phyloP scores from a whole-genome alignment of 2,888 invertebrate genomes.

The Pristionchus maxplancki region DNA sequence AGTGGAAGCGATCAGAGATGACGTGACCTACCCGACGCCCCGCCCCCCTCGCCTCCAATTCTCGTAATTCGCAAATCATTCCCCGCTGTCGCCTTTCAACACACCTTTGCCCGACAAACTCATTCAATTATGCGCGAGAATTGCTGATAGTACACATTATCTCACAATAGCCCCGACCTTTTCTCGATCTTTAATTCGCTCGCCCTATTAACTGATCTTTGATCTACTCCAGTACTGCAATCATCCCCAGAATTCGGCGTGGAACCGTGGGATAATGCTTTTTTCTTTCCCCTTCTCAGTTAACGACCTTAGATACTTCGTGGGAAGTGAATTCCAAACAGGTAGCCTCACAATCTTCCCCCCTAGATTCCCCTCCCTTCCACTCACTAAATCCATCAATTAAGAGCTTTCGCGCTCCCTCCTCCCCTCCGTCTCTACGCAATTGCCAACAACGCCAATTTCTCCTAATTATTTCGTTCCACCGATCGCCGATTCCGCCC shows the following conservation, averaged over 20 bases:
- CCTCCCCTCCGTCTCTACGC: neutral
- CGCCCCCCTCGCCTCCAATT: slow-evolving; percentile 10
- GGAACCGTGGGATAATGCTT: neutral
- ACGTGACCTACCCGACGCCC: neutral
- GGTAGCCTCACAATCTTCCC: neutral
- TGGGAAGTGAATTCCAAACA: slow-evolving; percentile 4
- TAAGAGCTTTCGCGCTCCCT: slow-evolving; percentile 21
- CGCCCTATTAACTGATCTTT: neutral
- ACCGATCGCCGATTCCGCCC: slow-evolving; percentile 5
- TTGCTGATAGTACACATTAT: neutral
- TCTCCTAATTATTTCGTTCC: slow-evolving; percentile 39
- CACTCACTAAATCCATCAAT: slow-evolving; percentile 24
- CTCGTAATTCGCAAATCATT: slow-evolving; percentile 29
- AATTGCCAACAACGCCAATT: neutral
- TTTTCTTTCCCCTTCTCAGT: neutral
- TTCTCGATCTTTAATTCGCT: neutral
- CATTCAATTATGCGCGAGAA: slow-evolving; percentile 23
- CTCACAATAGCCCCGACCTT: neutral
- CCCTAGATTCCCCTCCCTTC: neutral
- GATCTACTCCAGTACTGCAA: neutral
- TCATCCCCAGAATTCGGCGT: neutral
- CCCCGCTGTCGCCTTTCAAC: neutral
- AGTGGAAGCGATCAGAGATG: neutral
- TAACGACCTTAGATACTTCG: slow-evolving; percentile 36
- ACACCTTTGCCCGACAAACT: neutral